Conservation (phyloP, 2,797 vertebrate genomes). For the Hypotaenidia okinawae region DNA sequence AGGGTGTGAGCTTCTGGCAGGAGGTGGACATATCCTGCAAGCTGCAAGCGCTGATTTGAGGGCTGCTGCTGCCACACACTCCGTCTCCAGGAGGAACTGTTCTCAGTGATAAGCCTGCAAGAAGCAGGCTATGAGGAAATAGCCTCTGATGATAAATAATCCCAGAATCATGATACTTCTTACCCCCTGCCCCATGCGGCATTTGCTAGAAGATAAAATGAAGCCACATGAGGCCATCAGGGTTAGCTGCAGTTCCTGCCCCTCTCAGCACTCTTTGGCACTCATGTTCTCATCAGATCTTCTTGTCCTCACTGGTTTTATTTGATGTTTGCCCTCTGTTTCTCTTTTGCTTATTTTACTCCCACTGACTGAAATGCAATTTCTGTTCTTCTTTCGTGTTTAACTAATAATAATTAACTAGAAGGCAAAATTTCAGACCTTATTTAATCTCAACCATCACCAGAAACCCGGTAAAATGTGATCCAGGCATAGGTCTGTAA, state of each 20-base stretch:
- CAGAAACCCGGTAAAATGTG: not conserved
- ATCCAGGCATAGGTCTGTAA: not conserved
- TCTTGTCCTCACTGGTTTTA: not conserved
- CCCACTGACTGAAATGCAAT: not conserved
- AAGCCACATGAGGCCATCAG: not conserved
- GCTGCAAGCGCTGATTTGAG: not conserved
- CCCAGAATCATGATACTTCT: not conserved
- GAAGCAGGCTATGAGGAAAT: not conserved
- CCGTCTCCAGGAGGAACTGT: not conserved
- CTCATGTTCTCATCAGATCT: accelerated
- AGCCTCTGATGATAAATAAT: not conserved
- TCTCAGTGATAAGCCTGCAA: not conserved
- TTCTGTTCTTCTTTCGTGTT: not conserved
- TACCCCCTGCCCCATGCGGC: not conserved
- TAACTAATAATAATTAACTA: not conserved
- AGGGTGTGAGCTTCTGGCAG: not conserved
- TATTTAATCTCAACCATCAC: not conserved
- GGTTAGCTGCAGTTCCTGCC: not conserved
- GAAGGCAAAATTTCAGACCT: not conserved
- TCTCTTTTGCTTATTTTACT: not conserved
- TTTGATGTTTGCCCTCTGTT: not conserved
- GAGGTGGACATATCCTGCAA: not conserved
- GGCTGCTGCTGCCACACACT: not conserved
- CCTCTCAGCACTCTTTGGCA: not conserved
- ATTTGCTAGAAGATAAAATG: not conserved